Percentiles rank a stretch among this genome's conserved stretches.
These are phyloP conservation scores for Cherax quadricarinatus DNA, from an alignment of 1,140 invertebrate genomes.

Conservation along the genomic window DNA sequence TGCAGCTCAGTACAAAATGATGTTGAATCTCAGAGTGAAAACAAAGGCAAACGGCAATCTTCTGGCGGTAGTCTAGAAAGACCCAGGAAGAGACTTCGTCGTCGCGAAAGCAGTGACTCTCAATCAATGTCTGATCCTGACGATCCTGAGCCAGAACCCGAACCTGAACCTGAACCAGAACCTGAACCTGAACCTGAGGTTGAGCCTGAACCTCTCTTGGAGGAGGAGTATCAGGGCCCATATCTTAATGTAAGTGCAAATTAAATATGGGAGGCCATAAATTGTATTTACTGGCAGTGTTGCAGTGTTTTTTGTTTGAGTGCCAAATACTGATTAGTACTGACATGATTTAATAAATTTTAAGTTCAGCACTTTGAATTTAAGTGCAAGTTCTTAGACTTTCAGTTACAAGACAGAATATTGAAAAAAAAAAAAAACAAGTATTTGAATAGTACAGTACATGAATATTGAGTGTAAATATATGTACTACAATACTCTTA, in stretches of 20 bases:
- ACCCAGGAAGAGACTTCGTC: constrained; percentile 25
- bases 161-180: background rate
- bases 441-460: too few species aligned
- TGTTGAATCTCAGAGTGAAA: constrained; percentile 11
- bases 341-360: too few species aligned
- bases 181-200: background rate
- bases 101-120: background rate
- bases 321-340: too few species aligned
- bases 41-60: background rate
- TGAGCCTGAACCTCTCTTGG: background rate
- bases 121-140: constrained; percentile 23
- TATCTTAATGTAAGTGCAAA: constrained; percentile 45
- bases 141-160: background rate
- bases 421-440: too few species aligned
- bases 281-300: background rate
- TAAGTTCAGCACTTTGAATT: too few species aligned
- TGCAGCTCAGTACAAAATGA: background rate
- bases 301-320: too few species aligned
- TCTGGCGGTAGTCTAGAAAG: background rate
- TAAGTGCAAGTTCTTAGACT: too few species aligned
- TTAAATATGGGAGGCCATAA: background rate
- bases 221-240: constrained; percentile 40
- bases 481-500: too few species aligned
- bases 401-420: too few species aligned
- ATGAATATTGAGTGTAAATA: too few species aligned